Evolutionary conservation across 1,140 invertebrate species (phyloP).

Genomic region (Hypothenemus hampei): DNA sequence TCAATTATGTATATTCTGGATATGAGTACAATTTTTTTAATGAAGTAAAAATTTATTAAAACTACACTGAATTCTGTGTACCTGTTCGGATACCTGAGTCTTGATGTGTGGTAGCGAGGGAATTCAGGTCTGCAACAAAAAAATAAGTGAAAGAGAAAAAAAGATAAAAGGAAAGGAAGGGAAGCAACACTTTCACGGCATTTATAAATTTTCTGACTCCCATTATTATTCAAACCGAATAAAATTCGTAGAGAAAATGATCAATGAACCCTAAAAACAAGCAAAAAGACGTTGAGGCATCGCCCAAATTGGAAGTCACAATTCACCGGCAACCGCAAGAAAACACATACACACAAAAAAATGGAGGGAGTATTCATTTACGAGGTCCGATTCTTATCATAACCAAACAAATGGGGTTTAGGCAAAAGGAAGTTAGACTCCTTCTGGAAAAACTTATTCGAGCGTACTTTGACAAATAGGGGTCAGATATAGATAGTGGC

Average conservation of each 20-base stretch:
- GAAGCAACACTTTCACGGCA: neutral
- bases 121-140: slow-evolving; percentile 44
- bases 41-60: too few relatives aligned
- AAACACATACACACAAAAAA: too few relatives aligned
- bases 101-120: slow-evolving; percentile 42
- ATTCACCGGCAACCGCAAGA: neutral
- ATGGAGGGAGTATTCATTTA: slow-evolving; percentile 8
- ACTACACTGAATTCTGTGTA: too few relatives aligned
- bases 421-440: slow-evolving; percentile 14
- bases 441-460: slow-evolving; percentile 18
- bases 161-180: neutral
- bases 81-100: slow-evolving; percentile 38
- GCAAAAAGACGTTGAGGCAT: too few relatives aligned
- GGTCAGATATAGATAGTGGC: slow-evolving; percentile 24
- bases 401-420: slow-evolving; percentile 13
- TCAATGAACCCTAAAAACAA: too few relatives aligned
- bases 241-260: too few relatives aligned
- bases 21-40: too few relatives aligned
- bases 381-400: slow-evolving; percentile 14
- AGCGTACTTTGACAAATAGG: slow-evolving; percentile 23
- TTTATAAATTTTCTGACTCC: neutral
- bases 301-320: neutral
- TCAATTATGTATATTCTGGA: too few relatives aligned
- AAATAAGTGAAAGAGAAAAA: slow-evolving; percentile 11
- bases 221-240: neutral